Evolutionary conservation across 2,888 invertebrate species (phyloP), one percentile per base, ranked within the genome.

Genomic region (Cheiracanthium punctorium): DNA sequence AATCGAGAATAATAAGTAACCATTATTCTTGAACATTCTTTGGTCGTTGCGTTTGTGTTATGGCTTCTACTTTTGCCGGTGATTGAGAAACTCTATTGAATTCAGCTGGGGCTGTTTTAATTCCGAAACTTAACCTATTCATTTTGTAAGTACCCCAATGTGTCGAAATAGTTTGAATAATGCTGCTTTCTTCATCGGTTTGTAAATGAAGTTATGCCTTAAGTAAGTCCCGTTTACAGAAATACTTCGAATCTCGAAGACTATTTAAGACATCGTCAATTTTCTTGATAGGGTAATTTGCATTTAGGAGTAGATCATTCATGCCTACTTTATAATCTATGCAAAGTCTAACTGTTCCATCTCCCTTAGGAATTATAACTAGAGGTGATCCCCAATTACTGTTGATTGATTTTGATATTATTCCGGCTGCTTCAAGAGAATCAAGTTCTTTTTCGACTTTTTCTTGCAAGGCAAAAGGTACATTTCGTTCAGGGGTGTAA

Each of bases 321-420:
- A 75, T 65, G 0, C 65, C 76, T 10, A 76, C 17, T 29, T 64
- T 76, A 17, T 76, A 76, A n/a, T 76, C 32, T 20, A 73, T 48
- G 20, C 65, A 76, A n/a, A 76, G 65, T 29, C 17, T 17, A 65
- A 76, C 65, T 17, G 5, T 64, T 2, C 65, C 20, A 32, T 76
- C 64, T 17, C 8, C 10, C 52, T 76, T 58, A 0, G 30, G 17
- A 64, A 48, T 74, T 17, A 64, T 0, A 4, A 43, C 52, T 20
- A 74, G 24, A 0, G 52, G 74, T 52, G 52, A 74, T 43, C 43
- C 48, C 52, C 74, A 74, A 1, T 48, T 24, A 52, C 74, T 74
- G 0, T 30, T 52, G 1, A 2, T 14, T 52, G 28, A n/a, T 64
- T 64, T 64, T 4, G 64, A 28, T 28, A 64, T 64, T 37, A 37